Base-by-base conservation (phyloP, 2,113 vertebrate species). In the Entomyzon cyanotis region DNA sequence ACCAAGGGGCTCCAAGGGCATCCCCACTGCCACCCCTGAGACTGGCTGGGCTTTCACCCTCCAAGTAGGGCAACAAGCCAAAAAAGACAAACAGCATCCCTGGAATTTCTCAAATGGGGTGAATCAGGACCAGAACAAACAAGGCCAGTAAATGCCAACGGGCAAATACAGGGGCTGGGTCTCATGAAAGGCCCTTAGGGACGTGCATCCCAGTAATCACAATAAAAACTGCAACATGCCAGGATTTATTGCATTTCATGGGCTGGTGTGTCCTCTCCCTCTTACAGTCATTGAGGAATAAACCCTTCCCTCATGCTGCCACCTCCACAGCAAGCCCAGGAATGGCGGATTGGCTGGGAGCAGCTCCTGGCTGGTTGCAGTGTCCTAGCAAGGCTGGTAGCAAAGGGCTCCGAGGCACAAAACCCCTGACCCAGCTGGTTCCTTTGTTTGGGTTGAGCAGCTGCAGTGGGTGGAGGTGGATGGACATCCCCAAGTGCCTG, bases 391-490 rank as follows among this genome's bases (percentile, higher is more conserved):
- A 31, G 33, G 41, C 5, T 58, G 78, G 35, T 2, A 60, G 49
- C 25, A 60, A 56, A 60, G 23, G 39, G 50, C n/a, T 78, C 50
- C 0, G 0, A 75, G 74, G 37, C 20, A 73, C 56, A 41, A 64
- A 35, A 12, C 3, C 18, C 19, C 65, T 4, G 37, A n/a, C 10
- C 18, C 1, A 2, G 16, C 5, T 0, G 0, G 27, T 27, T 42
- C 56, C 75, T 64, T 14, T 9, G 53, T 37, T 35, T 12, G 39
- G 42, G 63, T 69, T 39, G 58, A 62, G 75, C 64, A 71, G 88
- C 22, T 24, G 31, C 76, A 42, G 28, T 0, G 15, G 53, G 27
- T 25, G 19, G 24, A 15, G 11, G 9, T 23, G 22, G 16, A 65
- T 2, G 2, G 76, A 21, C 28, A 37, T 11, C 56, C 39, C 63